Percentiles rank a stretch among this genome's conserved stretches.
These are phyloP conservation scores for Gambusia yucatana DNA, from an alignment of 2,797 vertebrate genomes.

Conservation along the genomic window DNA sequence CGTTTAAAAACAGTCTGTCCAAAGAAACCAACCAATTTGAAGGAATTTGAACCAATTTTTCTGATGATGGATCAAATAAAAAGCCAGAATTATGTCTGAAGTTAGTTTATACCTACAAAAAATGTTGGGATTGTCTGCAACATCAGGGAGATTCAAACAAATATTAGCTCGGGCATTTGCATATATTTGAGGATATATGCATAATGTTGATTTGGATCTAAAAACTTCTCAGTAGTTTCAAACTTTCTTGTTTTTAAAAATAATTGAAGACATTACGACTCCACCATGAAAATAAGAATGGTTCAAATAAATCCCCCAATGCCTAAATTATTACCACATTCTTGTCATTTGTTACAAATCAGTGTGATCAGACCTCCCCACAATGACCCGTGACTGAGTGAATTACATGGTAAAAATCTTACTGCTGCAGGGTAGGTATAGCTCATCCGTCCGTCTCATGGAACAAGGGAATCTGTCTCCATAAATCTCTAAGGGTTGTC, in stretches of 20 bases:
- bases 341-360: background rate
- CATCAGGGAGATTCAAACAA: background rate
- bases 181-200: background rate
- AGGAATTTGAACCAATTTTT: background rate
- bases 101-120: background rate
- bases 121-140: background rate
- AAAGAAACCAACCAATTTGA: background rate
- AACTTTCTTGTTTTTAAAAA: background rate
- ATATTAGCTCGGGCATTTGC: background rate
- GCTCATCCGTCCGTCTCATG: constrained; percentile 52
- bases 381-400: constrained; percentile 22
- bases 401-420: constrained; percentile 28
- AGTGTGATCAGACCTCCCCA: too few species aligned
- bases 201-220: background rate
- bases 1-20: background rate
- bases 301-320: background rate
- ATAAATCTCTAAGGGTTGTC: constrained; percentile 50
- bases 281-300: background rate
- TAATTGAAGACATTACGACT: background rate
- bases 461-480: constrained; percentile 21
- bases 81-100: background rate
- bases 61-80: background rate
- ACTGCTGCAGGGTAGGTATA: constrained; percentile 20
- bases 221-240: background rate
- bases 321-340: background rate